Evolutionary conservation across 2,797 vertebrate genomes (phyloP).

Genomic region (Mallotus villosus): DNA sequence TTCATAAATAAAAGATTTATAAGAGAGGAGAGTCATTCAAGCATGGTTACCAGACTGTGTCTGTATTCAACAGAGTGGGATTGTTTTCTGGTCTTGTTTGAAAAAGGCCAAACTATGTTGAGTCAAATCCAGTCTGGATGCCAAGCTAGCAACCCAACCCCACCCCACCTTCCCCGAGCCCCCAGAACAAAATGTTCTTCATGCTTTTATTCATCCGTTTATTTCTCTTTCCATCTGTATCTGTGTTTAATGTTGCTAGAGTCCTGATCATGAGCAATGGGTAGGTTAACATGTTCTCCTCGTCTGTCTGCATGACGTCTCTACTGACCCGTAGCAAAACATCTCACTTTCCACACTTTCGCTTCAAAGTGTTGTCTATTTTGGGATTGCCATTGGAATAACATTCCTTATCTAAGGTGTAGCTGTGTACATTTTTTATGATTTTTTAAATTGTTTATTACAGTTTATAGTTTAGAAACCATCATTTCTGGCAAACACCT

Average conservation of each 20-base stretch:
- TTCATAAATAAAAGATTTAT: not conserved
- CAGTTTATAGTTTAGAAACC: too few relatives aligned
- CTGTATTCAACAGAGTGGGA: slow-evolving; percentile 52
- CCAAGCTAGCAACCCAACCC: slow-evolving; percentile 54
- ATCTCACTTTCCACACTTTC: slow-evolving; percentile 55
- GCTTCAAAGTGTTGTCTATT: slow-evolving; percentile 60
- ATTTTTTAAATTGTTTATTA: too few relatives aligned
- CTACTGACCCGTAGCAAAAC: slow-evolving; percentile 39
- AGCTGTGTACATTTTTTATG: too few relatives aligned
- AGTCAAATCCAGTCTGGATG: slow-evolving; percentile 57
- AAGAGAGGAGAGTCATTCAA: slow-evolving; percentile 5
- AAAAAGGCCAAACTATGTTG: slow-evolving; percentile 54
- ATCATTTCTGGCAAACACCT: too few relatives aligned
- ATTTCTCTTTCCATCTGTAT: slow-evolving; percentile 71
- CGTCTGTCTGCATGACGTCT: slow-evolving; percentile 69
- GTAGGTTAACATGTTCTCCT: slow-evolving; percentile 77
- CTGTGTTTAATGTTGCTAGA: slow-evolving; percentile 80
- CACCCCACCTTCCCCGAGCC: not conserved
- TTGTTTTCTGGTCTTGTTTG: slow-evolving; percentile 62
- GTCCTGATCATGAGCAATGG: slow-evolving; percentile 85
- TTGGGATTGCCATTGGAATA: slow-evolving; percentile 42
- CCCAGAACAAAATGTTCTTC: slow-evolving; percentile 34
- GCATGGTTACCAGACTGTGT: slow-evolving; percentile 59
- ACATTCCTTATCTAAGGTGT: not conserved
- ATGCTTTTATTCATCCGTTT: slow-evolving; percentile 45